Percentiles rank a stretch among this genome's conserved stretches.
Evolutionary conservation across 2,113 vertebrate species (phyloP).

Genomic region (Tragelaphus strepsiceros): DNA sequence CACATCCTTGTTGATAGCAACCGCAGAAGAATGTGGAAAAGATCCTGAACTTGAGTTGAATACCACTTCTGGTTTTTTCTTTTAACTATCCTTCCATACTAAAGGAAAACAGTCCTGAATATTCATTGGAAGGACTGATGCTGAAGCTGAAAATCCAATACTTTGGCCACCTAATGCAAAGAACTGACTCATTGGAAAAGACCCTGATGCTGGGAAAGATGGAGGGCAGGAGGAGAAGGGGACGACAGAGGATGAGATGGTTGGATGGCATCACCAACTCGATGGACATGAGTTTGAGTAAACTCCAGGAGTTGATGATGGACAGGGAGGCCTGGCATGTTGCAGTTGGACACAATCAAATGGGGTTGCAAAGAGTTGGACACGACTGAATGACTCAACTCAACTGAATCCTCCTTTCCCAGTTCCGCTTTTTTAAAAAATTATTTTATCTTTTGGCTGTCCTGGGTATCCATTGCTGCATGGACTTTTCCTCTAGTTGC

Average conservation of each 20-base stretch:
- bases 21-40: not conserved
- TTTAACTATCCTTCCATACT: not conserved
- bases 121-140: not conserved
- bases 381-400: rapidly evolving
- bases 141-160: not conserved
- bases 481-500: too few species aligned
- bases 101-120: not conserved
- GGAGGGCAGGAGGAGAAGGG: not conserved
- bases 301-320: not conserved
- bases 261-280: not conserved
- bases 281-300: not conserved
- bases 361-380: too few species aligned
- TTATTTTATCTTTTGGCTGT: too few species aligned
- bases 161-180: not conserved
- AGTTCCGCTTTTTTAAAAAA: too few species aligned
- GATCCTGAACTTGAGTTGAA: not conserved
- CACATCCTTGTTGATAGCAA: not conserved
- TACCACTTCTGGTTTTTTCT: not conserved
- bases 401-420: too few species aligned
- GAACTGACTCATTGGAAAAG: not conserved
- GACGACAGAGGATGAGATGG: not conserved
- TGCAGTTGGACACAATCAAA: not conserved
- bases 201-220: not conserved
- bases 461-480: too few species aligned
- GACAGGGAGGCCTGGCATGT: not conserved